Evolutionary conservation across 2,113 vertebrate genomes (phyloP), one percentile per base, ranked within the genome.

Genomic region (Probosciger aterrimus): DNA sequence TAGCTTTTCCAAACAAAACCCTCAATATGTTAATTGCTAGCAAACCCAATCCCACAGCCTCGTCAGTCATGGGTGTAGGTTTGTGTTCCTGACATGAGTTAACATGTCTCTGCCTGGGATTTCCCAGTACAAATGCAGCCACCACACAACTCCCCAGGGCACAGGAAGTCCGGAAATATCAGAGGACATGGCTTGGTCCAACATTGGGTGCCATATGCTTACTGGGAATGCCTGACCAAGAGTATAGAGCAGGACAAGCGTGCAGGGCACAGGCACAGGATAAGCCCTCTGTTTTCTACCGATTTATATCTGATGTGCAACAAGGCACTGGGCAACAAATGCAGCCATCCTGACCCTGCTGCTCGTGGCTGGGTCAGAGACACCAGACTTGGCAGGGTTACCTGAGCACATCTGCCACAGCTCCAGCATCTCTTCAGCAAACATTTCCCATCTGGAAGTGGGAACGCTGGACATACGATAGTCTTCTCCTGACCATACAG

Each of bases 1-100:
- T 78, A 12, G 17, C 82, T 95, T 97, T 93, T 95, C 90, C 78
- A 96, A 94, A 94, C 92, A 96, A 95, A 93, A 78, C 83, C 80
- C 92, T 82, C 92, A 86, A 83, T 95, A 93, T 44, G 92, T 80
- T 95, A 95, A 95, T 92, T 88, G 83, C 82, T 84, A 81, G 90
- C 90, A 94, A 96, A 67, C 73, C 71, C 49, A 67, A 67, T 53
- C 57, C 62, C 83, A 15, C n/a, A 43, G 6, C 35, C 89, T 75
- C 83, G 43, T 68, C 4, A 6, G 76, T 53, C 52, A 2, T 11
- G 88, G 50, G 28, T 59, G 55, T 7, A 44, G 53, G 46, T 23
- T 6, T 25, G 47, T 53, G 7, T 10, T 75, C n/a, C 82, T 62
- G 67, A 28, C 44, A 18, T 4, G 67, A 63, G 31, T n/a, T 49